Conservation (phyloP, 2,888 invertebrate species). For the Muscina levida region DNA sequence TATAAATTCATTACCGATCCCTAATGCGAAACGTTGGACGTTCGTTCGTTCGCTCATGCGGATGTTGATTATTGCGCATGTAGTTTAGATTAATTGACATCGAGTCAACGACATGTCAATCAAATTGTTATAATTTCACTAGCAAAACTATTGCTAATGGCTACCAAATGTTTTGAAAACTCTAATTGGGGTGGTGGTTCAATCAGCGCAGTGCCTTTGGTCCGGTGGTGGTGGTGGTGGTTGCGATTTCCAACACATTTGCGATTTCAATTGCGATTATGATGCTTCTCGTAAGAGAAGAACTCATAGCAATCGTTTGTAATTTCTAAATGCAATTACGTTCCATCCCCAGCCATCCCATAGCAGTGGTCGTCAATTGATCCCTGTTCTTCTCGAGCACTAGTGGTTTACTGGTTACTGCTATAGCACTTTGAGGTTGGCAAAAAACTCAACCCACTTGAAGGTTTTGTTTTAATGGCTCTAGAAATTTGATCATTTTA, state of each 20-base stretch:
- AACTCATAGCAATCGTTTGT: slow-evolving; percentile 26
- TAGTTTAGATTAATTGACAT: slow-evolving; percentile 76
- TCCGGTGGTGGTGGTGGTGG: slow-evolving; percentile 6
- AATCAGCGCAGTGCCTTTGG: not conserved
- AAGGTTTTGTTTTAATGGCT: slow-evolving; percentile 53
- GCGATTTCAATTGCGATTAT: not conserved
- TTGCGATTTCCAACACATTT: not conserved
- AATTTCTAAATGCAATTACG: slow-evolving; percentile 57
- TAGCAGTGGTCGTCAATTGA: not conserved
- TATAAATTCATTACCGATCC: slow-evolving; percentile 27
- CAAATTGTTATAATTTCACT: slow-evolving; percentile 68
- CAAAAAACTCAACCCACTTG: slow-evolving; percentile 49
- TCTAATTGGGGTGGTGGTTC: slow-evolving; percentile 57
- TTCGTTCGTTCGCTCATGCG: slow-evolving; percentile 23
- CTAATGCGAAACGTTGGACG: slow-evolving; percentile 38
- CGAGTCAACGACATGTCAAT: slow-evolving; percentile 80
- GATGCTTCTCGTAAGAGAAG: not conserved
- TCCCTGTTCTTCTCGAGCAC: not conserved
- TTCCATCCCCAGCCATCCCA: not conserved
- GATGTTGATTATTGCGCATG: slow-evolving; percentile 69
- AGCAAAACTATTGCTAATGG: slow-evolving; percentile 37
- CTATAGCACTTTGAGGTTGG: slow-evolving; percentile 59
- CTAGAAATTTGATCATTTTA: slow-evolving; percentile 62
- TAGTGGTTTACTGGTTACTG: not conserved
- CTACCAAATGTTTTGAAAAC: slow-evolving; percentile 49